Base-by-base conservation (phyloP, 2,797 vertebrate species). In the Sebastes itinus region DNA sequence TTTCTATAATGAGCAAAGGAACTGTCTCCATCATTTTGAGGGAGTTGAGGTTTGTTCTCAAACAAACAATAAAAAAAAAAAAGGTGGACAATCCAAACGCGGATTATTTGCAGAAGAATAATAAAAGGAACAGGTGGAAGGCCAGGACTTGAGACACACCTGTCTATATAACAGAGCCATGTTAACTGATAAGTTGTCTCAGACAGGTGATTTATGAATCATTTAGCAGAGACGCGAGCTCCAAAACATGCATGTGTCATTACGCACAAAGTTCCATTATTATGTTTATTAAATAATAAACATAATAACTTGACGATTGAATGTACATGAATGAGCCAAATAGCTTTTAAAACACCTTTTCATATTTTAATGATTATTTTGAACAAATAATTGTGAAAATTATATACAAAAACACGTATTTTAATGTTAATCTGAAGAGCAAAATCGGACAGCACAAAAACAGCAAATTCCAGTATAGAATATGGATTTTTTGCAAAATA, bases 81-180 rank as follows among this genome's bases (percentile, higher is more conserved):
- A 88, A 66, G 20, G 35, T 54, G 81, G 56, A 80, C 88, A 87
- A 82, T 91, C 81, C 81, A 72, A 64, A 64, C 62, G 66, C 33
- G 69, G 75, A 86, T 81, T 95, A 94, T 95, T 93, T 94, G 89
- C 92, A 71, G 92, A 88, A 56, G 92, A 88, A 88, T 88, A 92
- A 94, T 96, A 96, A 96, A 96, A 94, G 7, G 86, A 95, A 93
- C 96, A 96, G 96, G 94, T 96, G 96, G 93, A 88, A 94, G 93
- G 85, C 93, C 77, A 80, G 92, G 61, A 38, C 63, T 23, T 65
- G 80, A 81, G 91, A 86, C 93, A 91, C 96, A 96, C 95, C 96
- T 96, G 95, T 91, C 92, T 78, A 25, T 78, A 25, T 13, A 76
- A 73, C 77, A 75, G 78, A 86, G 84, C 69, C 77, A 61, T 58